phyloP scores from a whole-genome alignment of 2,888 invertebrate species.

The Clunio marinus region DNA sequence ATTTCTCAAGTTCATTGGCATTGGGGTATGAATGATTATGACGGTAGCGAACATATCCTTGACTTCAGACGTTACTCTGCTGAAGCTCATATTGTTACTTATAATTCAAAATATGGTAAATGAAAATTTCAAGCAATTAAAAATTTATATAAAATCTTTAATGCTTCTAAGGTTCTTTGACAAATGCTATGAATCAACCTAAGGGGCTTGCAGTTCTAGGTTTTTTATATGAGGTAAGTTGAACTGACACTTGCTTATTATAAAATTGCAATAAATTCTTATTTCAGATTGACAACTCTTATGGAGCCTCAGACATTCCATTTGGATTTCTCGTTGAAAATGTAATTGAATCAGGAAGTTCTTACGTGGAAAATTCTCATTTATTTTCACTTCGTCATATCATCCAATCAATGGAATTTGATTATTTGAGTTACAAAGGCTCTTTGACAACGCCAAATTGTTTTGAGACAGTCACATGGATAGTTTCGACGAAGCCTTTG shows the following conservation, averaged over 20 bases:
- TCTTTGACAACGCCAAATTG: constrained; percentile 28
- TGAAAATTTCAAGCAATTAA: no score
- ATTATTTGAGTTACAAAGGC: constrained; percentile 7
- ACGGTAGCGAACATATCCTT: constrained; percentile 1
- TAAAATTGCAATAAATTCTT: no score
- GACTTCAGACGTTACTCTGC: neutral
- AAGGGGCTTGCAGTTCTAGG: constrained; percentile 18
- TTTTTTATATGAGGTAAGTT: constrained; percentile 26
- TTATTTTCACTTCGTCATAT: neutral
- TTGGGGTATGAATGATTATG: constrained; percentile 20
- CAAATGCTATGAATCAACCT: neutral
- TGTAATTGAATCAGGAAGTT: neutral
- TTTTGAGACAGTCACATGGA: constrained; percentile 5
- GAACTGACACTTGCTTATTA: no score
- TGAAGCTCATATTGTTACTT: constrained; percentile 22
- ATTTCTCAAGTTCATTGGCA: constrained; percentile 16
- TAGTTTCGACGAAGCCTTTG: neutral
- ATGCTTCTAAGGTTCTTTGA: neutral
- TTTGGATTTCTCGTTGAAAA: no score
- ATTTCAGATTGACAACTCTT: no score
- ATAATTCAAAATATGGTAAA: constrained; percentile 19
- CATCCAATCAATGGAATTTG: neutral
- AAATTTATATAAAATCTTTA: neutral
- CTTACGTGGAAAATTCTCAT: neutral
- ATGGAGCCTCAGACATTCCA: no score